Conservation (phyloP, 2,888 invertebrate species). For the Vesta saturnalis region DNA sequence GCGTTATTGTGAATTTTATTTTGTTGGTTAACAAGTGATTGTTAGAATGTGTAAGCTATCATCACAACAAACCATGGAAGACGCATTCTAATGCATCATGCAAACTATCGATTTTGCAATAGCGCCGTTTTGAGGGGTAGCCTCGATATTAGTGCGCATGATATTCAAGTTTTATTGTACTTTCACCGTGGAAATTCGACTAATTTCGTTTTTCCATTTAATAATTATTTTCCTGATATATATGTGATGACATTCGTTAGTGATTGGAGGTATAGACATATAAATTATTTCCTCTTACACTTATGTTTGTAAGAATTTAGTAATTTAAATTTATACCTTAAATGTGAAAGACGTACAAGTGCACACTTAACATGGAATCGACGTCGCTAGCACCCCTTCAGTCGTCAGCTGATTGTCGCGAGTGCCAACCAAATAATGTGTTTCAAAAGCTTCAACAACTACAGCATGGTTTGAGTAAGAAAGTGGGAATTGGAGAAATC, state of each 20-base stretch:
- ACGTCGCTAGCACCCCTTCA: constrained; percentile 34
- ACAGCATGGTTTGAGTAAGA: constrained; percentile 22
- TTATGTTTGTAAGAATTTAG: too few species aligned
- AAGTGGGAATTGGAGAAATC: constrained; percentile 4
- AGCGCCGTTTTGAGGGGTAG: constrained; percentile 31
- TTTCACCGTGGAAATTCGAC: constrained; percentile 26
- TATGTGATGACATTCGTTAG: too few species aligned
- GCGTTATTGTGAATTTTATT: background rate
- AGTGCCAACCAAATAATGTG: constrained; percentile 29
- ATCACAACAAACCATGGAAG: background rate
- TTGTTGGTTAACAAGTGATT: constrained; percentile 38
- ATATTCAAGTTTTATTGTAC: constrained; percentile 21
- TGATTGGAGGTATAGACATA: too few species aligned
- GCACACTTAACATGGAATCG: constrained; percentile 28
- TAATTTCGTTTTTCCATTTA: background rate
- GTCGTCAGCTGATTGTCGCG: constrained; percentile 41
- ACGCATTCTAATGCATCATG: constrained; percentile 32
- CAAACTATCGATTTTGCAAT: constrained; percentile 38
- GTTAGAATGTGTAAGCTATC: constrained; percentile 28
- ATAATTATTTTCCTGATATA: too few species aligned
- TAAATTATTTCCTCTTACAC: too few species aligned
- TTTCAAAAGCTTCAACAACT: constrained; percentile 8
- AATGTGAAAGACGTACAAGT: too few species aligned
- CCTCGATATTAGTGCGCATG: constrained; percentile 35
- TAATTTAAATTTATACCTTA: too few species aligned